Base-by-base conservation (phyloP, 2,888 invertebrate genomes). In the Eilema sororculum region DNA sequence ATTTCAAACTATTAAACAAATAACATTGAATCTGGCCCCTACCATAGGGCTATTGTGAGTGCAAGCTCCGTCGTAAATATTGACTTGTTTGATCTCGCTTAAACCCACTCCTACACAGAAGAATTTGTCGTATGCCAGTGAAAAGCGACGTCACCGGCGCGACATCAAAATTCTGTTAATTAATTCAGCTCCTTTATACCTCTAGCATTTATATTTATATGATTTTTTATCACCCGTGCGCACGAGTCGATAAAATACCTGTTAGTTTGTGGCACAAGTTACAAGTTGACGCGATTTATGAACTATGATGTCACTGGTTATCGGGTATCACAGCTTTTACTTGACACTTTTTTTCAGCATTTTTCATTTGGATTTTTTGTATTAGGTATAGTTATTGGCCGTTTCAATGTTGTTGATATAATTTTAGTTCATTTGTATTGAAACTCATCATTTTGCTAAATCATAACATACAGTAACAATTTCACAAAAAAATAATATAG, bases 211-310 rank as follows among this genome's bases (percentile, higher is more conserved):
- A 91, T 91, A 90, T 92, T 92, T 92, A 92, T 93, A 87, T 85
- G 86, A 79, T 78, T 89, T 91, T 91, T 91, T 93, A 92, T 94
- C 91, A 90, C 85, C 76, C 84, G 80, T 79, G 86, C 89, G 93
- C 94, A 93, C 93, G 94, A 90, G 93, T 91, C 92, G 89, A 91
- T 92, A 90, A 91, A 92, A 91, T 91, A 89, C 87, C 89, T 84
- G 87, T 85, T 87, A 78, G 65, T 65, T 77, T 79, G 74, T 74
- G 78, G 75, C 61, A 4, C 69, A 81, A 84, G 78, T 74, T 20
- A 81, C 20, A 71, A 76, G 83, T 72, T 69, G 37, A 20, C 73
- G 84, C 84, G 85, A 41, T 74, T 69, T 56, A 16, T 59, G 8
- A n/a, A 8, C 16, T 25, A 3, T 20, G 9, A 20, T 41, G 3